These are phyloP conservation scores for Pollimyrus isidori DNA, from an alignment of 2,113 vertebrate species.

Conservation along the genomic window DNA sequence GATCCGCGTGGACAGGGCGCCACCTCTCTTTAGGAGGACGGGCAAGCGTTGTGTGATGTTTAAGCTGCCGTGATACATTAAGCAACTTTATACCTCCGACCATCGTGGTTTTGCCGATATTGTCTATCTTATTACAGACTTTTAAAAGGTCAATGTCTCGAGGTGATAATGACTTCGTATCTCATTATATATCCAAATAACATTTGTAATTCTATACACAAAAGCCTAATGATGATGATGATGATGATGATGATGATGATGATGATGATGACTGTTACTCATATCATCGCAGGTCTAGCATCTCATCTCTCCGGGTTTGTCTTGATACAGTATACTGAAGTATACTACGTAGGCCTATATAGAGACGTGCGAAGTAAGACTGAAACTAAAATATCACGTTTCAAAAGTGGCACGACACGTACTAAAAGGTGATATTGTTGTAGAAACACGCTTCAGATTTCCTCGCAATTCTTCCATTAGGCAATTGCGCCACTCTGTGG, in stretches of 20 bases:
- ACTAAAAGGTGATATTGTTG: background rate
- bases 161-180: background rate
- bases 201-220: background rate
- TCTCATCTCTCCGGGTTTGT: background rate
- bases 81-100: background rate
- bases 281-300: background rate
- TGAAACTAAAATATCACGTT: background rate
- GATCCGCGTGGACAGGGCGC: slow-evolving; percentile 12
- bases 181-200: background rate
- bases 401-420: too few relatives aligned
- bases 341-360: too few relatives aligned
- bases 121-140: background rate
- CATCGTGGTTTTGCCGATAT: background rate
- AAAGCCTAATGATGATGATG: background rate
- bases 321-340: background rate
- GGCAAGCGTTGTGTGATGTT: background rate
- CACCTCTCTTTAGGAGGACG: slow-evolving; percentile 5
- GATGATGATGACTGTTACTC: background rate
- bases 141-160: background rate
- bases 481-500: slow-evolving; percentile 34
- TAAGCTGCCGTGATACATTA: background rate
- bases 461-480: background rate
- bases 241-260: slow-evolving; percentile 10
- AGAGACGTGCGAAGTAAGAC: background rate
- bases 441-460: background rate